Conservation (phyloP, 2,113 vertebrate genomes). For the Hemibagrus wyckioides region DNA sequence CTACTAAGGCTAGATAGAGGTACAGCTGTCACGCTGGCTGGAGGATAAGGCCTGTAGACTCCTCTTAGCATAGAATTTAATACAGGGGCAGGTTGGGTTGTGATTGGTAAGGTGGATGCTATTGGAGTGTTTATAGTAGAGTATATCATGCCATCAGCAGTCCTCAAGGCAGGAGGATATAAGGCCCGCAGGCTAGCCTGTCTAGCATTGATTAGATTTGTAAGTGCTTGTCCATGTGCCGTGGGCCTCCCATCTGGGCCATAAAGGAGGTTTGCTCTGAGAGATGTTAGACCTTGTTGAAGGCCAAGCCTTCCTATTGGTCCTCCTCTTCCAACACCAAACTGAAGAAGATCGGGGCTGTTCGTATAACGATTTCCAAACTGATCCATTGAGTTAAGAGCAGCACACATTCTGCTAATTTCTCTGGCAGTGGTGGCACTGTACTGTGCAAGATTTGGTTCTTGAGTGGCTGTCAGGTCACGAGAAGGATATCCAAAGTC, state of each 20-base stretch:
- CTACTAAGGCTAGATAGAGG: slow-evolving; percentile 88
- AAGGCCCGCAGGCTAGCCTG: slow-evolving; percentile 83
- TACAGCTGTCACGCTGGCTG: slow-evolving; percentile 81
- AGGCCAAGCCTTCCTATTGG: slow-evolving; percentile 71
- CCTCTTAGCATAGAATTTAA: slow-evolving; percentile 85
- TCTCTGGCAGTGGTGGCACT: slow-evolving; percentile 95
- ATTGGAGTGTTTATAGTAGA: slow-evolving; percentile 98
- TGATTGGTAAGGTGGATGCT: slow-evolving; percentile 96
- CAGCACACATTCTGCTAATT: slow-evolving; percentile 97
- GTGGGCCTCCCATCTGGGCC: slow-evolving; percentile 80
- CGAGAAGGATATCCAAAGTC: slow-evolving; percentile 83
- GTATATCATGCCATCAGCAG: slow-evolving; percentile 96
- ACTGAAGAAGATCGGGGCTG: slow-evolving; percentile 81
- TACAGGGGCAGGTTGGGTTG: slow-evolving; percentile 90
- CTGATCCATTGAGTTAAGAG: slow-evolving; percentile 94
- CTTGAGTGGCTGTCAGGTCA: slow-evolving; percentile 81
- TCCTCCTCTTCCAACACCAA: slow-evolving; percentile 74
- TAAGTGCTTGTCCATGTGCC: slow-evolving; percentile 76
- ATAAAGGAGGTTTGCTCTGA: slow-evolving; percentile 83
- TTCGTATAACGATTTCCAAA: slow-evolving; percentile 82
- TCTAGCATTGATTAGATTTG: slow-evolving; percentile 81
- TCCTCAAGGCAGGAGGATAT: slow-evolving; percentile 88
- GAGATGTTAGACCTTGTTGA: slow-evolving; percentile 80
- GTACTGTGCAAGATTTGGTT: slow-evolving; percentile 93
- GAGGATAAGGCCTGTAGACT: slow-evolving; percentile 84